Evolutionary conservation across 2,113 vertebrate genomes (phyloP).

Genomic region (Engystomops pustulosus): DNA sequence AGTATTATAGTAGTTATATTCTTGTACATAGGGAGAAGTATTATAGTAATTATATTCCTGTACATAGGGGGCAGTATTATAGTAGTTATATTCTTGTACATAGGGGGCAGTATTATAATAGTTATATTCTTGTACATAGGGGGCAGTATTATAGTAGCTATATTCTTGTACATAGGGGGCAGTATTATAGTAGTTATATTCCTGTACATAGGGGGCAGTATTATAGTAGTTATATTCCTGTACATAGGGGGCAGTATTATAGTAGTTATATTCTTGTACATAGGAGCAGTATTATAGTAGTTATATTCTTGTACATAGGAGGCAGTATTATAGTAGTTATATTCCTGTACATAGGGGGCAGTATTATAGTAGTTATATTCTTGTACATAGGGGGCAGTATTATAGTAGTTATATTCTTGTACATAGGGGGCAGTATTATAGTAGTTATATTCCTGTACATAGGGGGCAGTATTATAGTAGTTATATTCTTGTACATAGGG

Average conservation of each 20-base stretch:
- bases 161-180: constrained; percentile 7
- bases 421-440: too few species aligned
- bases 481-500: neutral
- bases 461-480: too few species aligned
- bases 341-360: neutral
- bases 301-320: neutral
- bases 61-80: neutral
- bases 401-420: too few species aligned
- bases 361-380: constrained; percentile 6
- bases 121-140: neutral
- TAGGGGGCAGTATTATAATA: neutral
- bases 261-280: too few species aligned
- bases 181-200: constrained; percentile 13
- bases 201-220: neutral
- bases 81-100: neutral
- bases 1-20: constrained; percentile 12
- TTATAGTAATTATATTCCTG: neutral
- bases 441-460: too few species aligned
- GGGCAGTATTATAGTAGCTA: constrained; percentile 8
- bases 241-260: too few species aligned
- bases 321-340: neutral
- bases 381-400: neutral
- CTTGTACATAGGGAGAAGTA: neutral
- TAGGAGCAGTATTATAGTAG: constrained; percentile 4
- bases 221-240: constrained; percentile 2